Base-by-base conservation (phyloP, 2,113 vertebrate genomes). In the Gavia stellata region DNA sequence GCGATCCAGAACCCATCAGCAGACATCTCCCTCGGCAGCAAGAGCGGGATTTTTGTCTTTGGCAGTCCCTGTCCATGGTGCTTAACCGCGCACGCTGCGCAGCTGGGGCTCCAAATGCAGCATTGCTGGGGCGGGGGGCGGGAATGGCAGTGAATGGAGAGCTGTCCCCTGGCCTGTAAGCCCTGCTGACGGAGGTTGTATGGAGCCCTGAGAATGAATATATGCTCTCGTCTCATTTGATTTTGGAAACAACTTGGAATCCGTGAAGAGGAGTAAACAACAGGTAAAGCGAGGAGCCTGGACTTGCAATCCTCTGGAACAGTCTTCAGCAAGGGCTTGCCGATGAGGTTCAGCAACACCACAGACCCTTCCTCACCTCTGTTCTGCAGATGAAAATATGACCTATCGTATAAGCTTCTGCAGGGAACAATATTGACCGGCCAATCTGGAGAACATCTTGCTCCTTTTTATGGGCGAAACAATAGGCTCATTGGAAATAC, bases 111-210 rank as follows among this genome's bases (percentile, higher is more conserved):
- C 53, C 33, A 7, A 16, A 5, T 1, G n/a, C 44, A 49, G 49
- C 49, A 7, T 61, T 15, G 18, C 14, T 1, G 0, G 58, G 75
- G 50, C 1, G 4, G 2, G 8, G 38, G 31, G 24, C 49, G 17
- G 68, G 23, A 12, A 12, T 0, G 0, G 53, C 40, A 31, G 15
- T 0, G 25, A 50, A 4, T 0, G 16, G 10, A 81, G 17, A 52
- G 79, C 62, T 17, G 47, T 5, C 14, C 33, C 34, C 55, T 17
- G 52, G 13, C 29, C 68, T 36, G 66, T 18, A 8, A 10, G 14
- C 12, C 80, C 19, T 53, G 19, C 80, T 82, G 71, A 15, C 1
- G 1, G 10, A 29, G 50, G 23, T 11, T 26, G 38, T 10, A 17
- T 7, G 1, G 0, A 67, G 52, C 26, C 52, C 67, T 34, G 38